Conservation (phyloP, 1,140 invertebrate species). For the Micrasema minimum region DNA sequence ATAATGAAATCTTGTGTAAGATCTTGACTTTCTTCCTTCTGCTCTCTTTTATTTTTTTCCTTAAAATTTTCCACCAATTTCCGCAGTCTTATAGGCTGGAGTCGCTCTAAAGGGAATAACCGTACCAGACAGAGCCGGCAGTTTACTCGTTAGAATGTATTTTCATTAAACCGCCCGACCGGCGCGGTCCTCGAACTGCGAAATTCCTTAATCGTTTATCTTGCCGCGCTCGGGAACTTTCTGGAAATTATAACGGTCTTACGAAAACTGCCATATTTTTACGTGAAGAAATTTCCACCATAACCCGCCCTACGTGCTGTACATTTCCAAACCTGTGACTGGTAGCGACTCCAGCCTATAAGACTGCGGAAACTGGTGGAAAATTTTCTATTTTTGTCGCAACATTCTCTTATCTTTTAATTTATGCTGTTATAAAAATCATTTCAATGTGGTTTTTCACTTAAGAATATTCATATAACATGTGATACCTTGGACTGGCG, state of each 20-base stretch:
- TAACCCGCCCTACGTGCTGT: not conserved
- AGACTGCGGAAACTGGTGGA: too few species aligned
- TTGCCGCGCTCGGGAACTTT: not conserved
- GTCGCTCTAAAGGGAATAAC: too few species aligned
- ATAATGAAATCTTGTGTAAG: too few species aligned
- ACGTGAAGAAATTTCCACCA: slow-evolving; percentile 1
- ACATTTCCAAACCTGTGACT: not conserved
- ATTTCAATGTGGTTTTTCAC: not conserved
- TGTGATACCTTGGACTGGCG: too few species aligned
- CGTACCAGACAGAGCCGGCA: not conserved
- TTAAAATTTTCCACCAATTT: too few species aligned
- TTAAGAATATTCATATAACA: too few species aligned
- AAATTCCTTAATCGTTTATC: slow-evolving; percentile 27
- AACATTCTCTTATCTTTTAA: too few species aligned
- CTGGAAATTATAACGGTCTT: not conserved
- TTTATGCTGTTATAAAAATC: not conserved
- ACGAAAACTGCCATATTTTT: slow-evolving; percentile 15
- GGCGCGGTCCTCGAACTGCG: not conserved
- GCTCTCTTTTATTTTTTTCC: too few species aligned
- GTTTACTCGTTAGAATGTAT: slow-evolving; percentile 7
- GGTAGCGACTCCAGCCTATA: too few species aligned
- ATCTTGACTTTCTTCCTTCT: too few species aligned
- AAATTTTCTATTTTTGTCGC: too few species aligned
- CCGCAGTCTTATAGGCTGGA: too few species aligned
- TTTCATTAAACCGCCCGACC: slow-evolving; percentile 10